Base-by-base conservation (phyloP, 2,113 vertebrate species). In the Carassius gibelio region DNA sequence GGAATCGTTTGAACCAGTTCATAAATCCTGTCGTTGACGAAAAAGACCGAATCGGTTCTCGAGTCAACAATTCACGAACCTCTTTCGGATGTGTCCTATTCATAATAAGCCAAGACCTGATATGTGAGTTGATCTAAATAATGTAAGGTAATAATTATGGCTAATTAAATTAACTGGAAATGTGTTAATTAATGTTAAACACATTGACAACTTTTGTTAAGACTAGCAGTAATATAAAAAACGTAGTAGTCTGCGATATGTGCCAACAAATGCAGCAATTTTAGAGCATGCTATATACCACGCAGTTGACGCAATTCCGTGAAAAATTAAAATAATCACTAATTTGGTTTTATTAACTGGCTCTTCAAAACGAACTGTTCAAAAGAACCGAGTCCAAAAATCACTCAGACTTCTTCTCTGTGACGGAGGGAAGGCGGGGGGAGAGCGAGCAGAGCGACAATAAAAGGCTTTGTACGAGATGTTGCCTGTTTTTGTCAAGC, bases 371-470 rank as follows among this genome's bases (percentile, higher is more conserved):
- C 4, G 10, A 80, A 23, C 36, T 64, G 34, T 45, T 64, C 61
- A 30, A 15, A 66, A 66, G 78, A 81, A 66, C n/a, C 78, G 78
- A 66, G 26, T 66, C 38, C 1, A 6, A 42, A 59, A 77, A 77
- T 57, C 50, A 55, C n/a, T 77, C 75, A 55, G 15, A 19, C 45
- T 75, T 26, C 42, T 15, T 72, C 17, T 72, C 17, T 10, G 42
- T 75, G 42, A 15, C n/a, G 42, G 38, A 50, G 48, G 42, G 21
- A 11, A 26, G 42, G 72, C 71, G 42, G 72, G 15, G 30, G 9
- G 36, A 59, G 15, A 4, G 8, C 13, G 3, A 64, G 90, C 90
- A 92, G 88, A 89, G 89, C 82, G 42, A 26, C 23, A 26, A 36
- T n/a, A 34, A 34, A 36, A 26, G 17, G 10, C 80, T 52, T 0